Base-by-base conservation (phyloP, 1,140 invertebrate genomes). In the Pseudomyrmex sp. region DNA sequence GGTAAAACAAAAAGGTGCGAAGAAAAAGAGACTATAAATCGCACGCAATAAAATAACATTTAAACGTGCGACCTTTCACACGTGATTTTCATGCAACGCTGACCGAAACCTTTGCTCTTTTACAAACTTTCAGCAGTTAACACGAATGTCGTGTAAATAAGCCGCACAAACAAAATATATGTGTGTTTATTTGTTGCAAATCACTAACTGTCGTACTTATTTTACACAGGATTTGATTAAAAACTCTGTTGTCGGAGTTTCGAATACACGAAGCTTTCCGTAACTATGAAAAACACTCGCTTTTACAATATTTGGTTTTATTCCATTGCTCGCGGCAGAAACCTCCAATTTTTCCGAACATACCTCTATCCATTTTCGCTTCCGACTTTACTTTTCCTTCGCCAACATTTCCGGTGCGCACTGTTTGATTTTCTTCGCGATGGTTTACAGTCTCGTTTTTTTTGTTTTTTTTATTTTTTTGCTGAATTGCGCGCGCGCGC, bases 351-450 rank as follows among this genome's bases (percentile, higher is more conserved):
- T 79, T 48, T 18, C 4, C 44, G 35, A 35, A 35, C 35, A 35
- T 35, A 35, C 26, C 61, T 10, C 63, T 46, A 59, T 59, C 63
- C 61, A 46, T 79, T 79, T 54, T 79, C 20, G 65, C 44, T 46
- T 23, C 12, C 65, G 18, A 79, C 35, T 79, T 58, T 48, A 58
- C 59, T 79, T 70, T 70, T 48, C 15, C 76, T 48, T 35, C 20
- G 76, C 18, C 76, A n/a, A 58, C 65, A 69, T 59, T 58, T 48
- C 26, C 52, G 76, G 52, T 18, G 62, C 10, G 23, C 62, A 35
- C 61, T 68, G 50, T 73, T 73, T 61, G 72, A 74, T 74, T 74
- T 68, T 68, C 62, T 18, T 26, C 61, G 12, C 61, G 20, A 20
- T 35, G 8, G 35, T 54, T 77, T 18, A 1, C 46, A 75, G n/a